Evolutionary conservation across 2,888 invertebrate species (phyloP).

Genomic region (Sinopyrophorus schimmeli): DNA sequence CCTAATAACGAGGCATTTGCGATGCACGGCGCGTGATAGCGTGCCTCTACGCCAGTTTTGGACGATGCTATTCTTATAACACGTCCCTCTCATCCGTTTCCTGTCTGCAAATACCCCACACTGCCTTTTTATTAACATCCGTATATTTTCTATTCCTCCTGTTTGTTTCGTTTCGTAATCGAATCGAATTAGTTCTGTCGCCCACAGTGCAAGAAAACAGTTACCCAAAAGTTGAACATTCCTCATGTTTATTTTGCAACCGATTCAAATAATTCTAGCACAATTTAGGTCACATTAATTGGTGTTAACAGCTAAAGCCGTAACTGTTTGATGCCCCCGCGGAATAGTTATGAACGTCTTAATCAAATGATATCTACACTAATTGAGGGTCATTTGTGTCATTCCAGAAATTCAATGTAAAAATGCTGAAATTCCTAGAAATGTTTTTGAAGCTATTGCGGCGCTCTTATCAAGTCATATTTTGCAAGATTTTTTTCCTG

Average conservation of each 20-base stretch:
- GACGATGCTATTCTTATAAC: slow-evolving; percentile 30
- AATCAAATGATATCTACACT: slow-evolving; percentile 4
- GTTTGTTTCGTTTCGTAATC: slow-evolving; percentile 15
- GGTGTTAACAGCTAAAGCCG: slow-evolving; percentile 8
- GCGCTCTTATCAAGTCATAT: too few species aligned
- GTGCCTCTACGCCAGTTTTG: slow-evolving; percentile 28
- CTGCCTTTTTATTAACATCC: slow-evolving; percentile 22
- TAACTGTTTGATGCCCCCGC: slow-evolving; percentile 17
- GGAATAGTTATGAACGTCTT: slow-evolving; percentile 1
- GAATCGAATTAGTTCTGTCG: slow-evolving; percentile 11
- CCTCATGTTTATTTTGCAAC: slow-evolving; percentile 3
- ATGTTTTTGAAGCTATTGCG: too few species aligned
- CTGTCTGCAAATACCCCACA: slow-evolving; percentile 24
- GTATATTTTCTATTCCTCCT: slow-evolving; percentile 16
- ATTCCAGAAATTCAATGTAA: background rate
- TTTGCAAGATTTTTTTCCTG: too few species aligned
- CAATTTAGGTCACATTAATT: slow-evolving; percentile 22
- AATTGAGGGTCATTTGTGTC: background rate
- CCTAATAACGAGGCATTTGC: slow-evolving; percentile 26
- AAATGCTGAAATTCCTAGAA: too few species aligned
- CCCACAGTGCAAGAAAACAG: slow-evolving; percentile 1
- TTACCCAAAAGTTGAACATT: slow-evolving; percentile 5
- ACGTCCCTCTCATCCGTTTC: slow-evolving; percentile 29
- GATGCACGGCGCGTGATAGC: slow-evolving; percentile 30
- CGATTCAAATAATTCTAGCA: slow-evolving; percentile 10